These are phyloP conservation scores for Solenopsis invicta DNA, from an alignment of 1,140 invertebrate species.

Conservation along the genomic window DNA sequence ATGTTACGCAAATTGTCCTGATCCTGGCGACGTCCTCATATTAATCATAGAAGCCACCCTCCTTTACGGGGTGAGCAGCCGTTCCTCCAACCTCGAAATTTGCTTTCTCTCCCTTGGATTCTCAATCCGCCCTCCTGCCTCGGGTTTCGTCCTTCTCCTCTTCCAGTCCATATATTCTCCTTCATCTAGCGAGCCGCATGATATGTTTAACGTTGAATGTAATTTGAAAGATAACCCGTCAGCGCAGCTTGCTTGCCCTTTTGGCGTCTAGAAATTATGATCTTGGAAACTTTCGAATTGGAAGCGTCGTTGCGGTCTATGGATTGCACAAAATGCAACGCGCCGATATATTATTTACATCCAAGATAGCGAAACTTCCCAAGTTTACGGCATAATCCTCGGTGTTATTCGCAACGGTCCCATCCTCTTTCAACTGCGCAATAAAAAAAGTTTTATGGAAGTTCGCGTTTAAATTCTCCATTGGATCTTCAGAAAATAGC, in stretches of 20 bases:
- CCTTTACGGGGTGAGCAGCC: constrained; percentile 68
- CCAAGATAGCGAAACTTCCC: constrained; percentile 5
- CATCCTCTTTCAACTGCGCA: background rate
- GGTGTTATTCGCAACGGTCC: background rate
- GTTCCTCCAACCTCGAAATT: constrained; percentile 61
- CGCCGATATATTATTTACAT: constrained; percentile 49
- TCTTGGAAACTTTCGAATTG: constrained; percentile 43
- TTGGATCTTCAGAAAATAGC: background rate
- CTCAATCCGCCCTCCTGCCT: constrained; percentile 12
- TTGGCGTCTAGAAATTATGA: constrained; percentile 54
- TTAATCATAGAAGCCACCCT: constrained; percentile 76
- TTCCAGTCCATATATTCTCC: constrained; percentile 60
- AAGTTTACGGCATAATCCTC: constrained; percentile 15
- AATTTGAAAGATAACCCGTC: constrained; percentile 70
- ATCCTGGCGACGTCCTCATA: constrained; percentile 71
- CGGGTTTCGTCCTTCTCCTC: constrained; percentile 34
- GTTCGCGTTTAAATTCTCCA: constrained; percentile 10
- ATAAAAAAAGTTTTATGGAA: background rate
- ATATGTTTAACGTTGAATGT: constrained; percentile 76
- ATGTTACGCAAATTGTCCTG: constrained; percentile 77
- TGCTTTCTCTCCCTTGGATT: constrained; percentile 39
- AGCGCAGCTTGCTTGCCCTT: constrained; percentile 34
- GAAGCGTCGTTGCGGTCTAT: constrained; percentile 12
- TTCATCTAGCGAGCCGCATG: constrained; percentile 68
- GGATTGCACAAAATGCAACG: constrained; percentile 30